Evolutionary conservation across 2,888 invertebrate species (phyloP).

Genomic region (Apodemia hepburni): DNA sequence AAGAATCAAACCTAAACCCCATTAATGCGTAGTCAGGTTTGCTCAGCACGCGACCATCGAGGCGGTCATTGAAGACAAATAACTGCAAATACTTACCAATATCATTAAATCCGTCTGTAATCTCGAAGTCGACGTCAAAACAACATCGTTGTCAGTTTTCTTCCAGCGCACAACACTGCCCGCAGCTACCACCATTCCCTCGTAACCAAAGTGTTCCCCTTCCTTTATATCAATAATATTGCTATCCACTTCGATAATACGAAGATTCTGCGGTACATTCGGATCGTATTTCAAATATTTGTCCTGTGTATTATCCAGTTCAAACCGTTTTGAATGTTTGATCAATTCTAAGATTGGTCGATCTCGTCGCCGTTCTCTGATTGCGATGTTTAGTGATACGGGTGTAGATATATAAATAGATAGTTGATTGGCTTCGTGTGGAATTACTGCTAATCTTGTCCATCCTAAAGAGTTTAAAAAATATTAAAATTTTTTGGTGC

Average conservation of each 20-base stretch:
- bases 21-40: too few relatives aligned
- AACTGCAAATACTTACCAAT: constrained; percentile 50
- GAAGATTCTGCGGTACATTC: constrained; percentile 65
- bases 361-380: constrained; percentile 58
- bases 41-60: too few relatives aligned
- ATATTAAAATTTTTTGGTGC: too few relatives aligned
- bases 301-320: constrained; percentile 50
- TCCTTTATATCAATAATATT: constrained; percentile 67
- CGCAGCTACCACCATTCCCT: constrained; percentile 59
- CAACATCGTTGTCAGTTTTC: constrained; percentile 57
- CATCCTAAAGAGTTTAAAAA: constrained; percentile 45
- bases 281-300: constrained; percentile 69
- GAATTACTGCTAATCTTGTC: constrained; percentile 61
- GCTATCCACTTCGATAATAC: constrained; percentile 64
- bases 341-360: constrained; percentile 57
- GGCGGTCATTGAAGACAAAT: background rate
- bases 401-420: constrained; percentile 61
- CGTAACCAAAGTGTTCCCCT: constrained; percentile 45
- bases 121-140: constrained; percentile 53
- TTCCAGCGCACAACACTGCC: constrained; percentile 59
- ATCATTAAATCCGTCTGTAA: constrained; percentile 66
- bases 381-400: constrained; percentile 52
- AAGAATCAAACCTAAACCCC: too few relatives aligned
- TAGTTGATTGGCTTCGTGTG: constrained; percentile 60
- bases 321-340: constrained; percentile 51